Conservation (phyloP, 2,888 invertebrate genomes). For the Sinotaia quadrata region DNA sequence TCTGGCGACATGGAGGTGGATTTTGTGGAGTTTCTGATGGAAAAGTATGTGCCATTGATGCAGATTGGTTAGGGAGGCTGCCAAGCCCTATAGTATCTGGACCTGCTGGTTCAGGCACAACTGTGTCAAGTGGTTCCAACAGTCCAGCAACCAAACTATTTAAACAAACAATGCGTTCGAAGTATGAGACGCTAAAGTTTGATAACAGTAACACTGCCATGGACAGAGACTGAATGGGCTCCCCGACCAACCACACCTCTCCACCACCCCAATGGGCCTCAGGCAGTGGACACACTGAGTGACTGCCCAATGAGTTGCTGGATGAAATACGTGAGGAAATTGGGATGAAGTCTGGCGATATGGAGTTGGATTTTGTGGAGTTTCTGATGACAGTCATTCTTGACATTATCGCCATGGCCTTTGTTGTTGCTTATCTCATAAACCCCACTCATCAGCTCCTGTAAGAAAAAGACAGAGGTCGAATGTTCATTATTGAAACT, state of each 20-base stretch:
- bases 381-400: too few species aligned
- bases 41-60: too few species aligned
- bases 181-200: too few species aligned
- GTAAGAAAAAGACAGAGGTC: too few species aligned
- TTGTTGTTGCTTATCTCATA: too few species aligned
- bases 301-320: slow-evolving; percentile 66
- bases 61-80: slow-evolving; percentile 33
- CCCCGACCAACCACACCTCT: slow-evolving; percentile 60
- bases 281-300: slow-evolving; percentile 51
- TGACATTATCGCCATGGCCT: too few species aligned
- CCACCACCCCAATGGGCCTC: slow-evolving; percentile 46
- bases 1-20: too few species aligned
- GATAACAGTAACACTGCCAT: slow-evolving; percentile 55
- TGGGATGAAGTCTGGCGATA: slow-evolving; percentile 69
- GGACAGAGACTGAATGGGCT: slow-evolving; percentile 56
- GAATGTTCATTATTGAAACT: too few species aligned
- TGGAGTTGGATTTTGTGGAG: slow-evolving; percentile 71
- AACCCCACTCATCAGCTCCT: too few species aligned
- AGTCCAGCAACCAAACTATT: slow-evolving; percentile 62
- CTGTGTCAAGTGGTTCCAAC: slow-evolving; percentile 60
- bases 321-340: slow-evolving; percentile 72
- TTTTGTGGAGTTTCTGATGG: too few species aligned
- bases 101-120: slow-evolving; percentile 40
- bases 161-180: slow-evolving; percentile 58
- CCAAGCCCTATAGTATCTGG: slow-evolving; percentile 26